Evolutionary conservation across 2,113 vertebrate genomes (phyloP).

Genomic region (Platichthys flesus): DNA sequence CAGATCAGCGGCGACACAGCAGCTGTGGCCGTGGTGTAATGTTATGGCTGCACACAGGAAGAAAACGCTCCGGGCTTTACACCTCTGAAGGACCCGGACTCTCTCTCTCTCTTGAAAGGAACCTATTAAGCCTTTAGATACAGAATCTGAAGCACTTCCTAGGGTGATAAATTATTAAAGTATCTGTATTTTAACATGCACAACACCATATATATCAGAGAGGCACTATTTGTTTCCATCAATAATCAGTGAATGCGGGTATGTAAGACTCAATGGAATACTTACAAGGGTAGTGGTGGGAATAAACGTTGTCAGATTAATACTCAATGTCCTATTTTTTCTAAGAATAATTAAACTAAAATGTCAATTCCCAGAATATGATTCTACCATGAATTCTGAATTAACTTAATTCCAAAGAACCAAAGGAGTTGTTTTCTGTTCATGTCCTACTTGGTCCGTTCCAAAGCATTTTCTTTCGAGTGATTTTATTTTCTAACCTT

Average conservation of each 20-base stretch:
- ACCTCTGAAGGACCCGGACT: slow-evolving; percentile 25
- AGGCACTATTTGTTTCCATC: slow-evolving; percentile 2
- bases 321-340: not conserved
- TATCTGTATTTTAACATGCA: slow-evolving; percentile 7
- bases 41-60: slow-evolving; percentile 66
- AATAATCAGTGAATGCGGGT: slow-evolving; percentile 9
- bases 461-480: slow-evolving; percentile 44
- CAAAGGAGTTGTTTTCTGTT: slow-evolving; percentile 13
- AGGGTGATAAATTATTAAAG: slow-evolving; percentile 8
- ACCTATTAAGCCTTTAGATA: slow-evolving; percentile 32
- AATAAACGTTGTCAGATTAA: slow-evolving; percentile 6
- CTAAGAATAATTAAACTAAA: not conserved
- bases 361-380: not conserved
- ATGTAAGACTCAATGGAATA: slow-evolving; percentile 7
- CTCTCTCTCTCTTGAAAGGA: slow-evolving; percentile 2
- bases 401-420: slow-evolving; percentile 4
- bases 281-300: not conserved
- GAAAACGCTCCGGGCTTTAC: slow-evolving; percentile 44
- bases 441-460: slow-evolving; percentile 6
- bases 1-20: slow-evolving; percentile 76
- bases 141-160: not conserved
- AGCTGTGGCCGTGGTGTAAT: slow-evolving; percentile 69
- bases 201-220: not conserved
- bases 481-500: slow-evolving; percentile 47
- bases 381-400: not conserved